Conservation (phyloP, 2,888 invertebrate species). For the Drosophila picticornis region DNA sequence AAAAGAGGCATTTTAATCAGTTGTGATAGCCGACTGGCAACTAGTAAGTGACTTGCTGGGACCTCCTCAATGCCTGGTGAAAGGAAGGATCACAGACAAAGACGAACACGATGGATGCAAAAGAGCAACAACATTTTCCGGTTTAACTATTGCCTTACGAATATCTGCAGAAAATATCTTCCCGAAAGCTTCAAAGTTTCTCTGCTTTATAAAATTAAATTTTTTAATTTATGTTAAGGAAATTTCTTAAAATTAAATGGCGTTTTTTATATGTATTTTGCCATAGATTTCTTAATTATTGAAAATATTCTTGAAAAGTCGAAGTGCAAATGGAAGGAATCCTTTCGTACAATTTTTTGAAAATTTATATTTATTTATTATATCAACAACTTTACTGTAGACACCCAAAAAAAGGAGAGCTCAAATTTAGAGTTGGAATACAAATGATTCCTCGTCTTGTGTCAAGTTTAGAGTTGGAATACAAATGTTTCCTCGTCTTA, state of each 20-base stretch:
- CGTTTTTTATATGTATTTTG: accelerated
- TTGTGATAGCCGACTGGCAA: not conserved
- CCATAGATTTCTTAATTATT: not conserved
- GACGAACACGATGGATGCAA: not conserved
- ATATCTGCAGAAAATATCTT: not conserved
- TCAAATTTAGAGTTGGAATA: not conserved
- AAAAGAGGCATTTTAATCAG: not conserved
- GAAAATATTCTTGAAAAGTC: not conserved
- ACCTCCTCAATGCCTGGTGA: not conserved
- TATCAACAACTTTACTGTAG: not conserved
- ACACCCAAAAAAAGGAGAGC: not conserved
- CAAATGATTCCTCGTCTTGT: not conserved
- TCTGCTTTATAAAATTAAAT: not conserved
- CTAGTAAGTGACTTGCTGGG: not conserved
- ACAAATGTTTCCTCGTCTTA: no score
- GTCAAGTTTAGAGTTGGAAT: not conserved
- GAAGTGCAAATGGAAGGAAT: not conserved
- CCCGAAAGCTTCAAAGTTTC: not conserved
- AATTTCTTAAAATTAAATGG: not conserved
- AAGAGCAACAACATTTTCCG: not conserved
- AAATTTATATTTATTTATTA: no score
- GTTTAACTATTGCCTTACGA: not conserved
- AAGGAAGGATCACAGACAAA: not conserved
- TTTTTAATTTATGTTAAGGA: not conserved
- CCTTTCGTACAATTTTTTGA: not conserved